Evolutionary conservation across 2,888 invertebrate species (phyloP), one percentile per base, ranked within the genome.

Genomic region (Cryptocephalus primarius): DNA sequence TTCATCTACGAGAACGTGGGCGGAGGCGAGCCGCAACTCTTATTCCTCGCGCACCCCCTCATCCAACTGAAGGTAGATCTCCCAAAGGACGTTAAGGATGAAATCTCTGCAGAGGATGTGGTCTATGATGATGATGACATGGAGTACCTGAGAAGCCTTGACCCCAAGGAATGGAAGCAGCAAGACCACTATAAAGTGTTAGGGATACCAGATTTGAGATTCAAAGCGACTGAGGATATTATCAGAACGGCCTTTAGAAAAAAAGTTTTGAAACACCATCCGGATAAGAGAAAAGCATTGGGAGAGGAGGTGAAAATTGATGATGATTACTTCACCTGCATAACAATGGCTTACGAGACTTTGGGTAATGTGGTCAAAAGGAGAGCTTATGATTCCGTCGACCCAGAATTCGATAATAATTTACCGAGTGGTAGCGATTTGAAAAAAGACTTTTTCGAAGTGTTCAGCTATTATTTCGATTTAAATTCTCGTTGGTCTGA

Each of bases 281-380:
- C 99, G 0, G 99, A 99, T 68, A 99, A 99, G 70, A 81, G 97
- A 59, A 88, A 90, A 76, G 88, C 86, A 4, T 79, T 83, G 63
- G 93, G 93, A 3, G 89, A 93, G 69, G 88, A 89, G 55, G 80
- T 92, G 33, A 80, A 84, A 51, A 80, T 84, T 4, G 94, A 95
- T 59, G 90, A 93, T 61, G 97, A 97, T 72, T 97, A 97, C 71
- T 99, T 97, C 70, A 93, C 95, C 0, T 97, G 97, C 68, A 99
- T 99, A 58, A 97, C 96, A 1, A 90, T 90, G 76, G 96, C 96
- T 8, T 94, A 92, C 73, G 96, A 97, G 73, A 89, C 85, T 47
- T 69, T 87, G 45, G 92, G 94, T 1, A 88, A 83, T 55, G 78
- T 85, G 9, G 70, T 77, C 22, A 89, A 88, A 63, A 77, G 96